Evolutionary conservation across 2,888 invertebrate genomes (phyloP).

Genomic region (Ametastegia equiseti): DNA sequence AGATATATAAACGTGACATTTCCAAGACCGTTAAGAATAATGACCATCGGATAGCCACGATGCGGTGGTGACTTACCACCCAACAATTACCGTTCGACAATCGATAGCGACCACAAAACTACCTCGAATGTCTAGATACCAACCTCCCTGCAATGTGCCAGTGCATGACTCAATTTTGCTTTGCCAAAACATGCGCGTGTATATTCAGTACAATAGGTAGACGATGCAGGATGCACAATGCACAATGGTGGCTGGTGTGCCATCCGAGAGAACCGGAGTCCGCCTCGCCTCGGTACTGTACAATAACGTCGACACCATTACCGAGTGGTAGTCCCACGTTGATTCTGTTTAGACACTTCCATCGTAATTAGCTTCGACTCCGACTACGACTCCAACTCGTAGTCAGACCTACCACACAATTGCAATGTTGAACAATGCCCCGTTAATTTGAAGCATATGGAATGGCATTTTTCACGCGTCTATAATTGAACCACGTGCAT

Average conservation of each 20-base stretch:
- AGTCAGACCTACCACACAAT: background rate
- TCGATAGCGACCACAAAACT: conserved; percentile 12
- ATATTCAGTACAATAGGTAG: conserved; percentile 30
- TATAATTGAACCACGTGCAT: too few relatives aligned
- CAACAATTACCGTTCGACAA: background rate
- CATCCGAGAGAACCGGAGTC: background rate
- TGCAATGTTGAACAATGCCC: background rate
- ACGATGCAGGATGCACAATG: conserved; percentile 15
- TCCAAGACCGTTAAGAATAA: background rate
- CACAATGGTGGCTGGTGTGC: background rate
- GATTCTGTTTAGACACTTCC: conserved; percentile 26
- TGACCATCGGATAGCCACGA: background rate
- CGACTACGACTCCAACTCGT: too few relatives aligned
- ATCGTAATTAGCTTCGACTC: conserved; percentile 35
- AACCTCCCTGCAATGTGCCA: background rate
- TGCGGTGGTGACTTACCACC: conserved; percentile 9
- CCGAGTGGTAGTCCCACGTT: conserved; percentile 18
- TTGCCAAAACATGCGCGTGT: conserved; percentile 34
- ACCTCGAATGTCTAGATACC: background rate
- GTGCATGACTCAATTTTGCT: conserved; percentile 35
- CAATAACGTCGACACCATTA: conserved; percentile 22
- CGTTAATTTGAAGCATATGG: background rate
- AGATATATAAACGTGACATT: background rate
- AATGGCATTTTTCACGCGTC: background rate
- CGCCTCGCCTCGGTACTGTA: background rate